These are phyloP conservation scores for Odocoileus hemionus DNA, from an alignment of 2,113 vertebrate genomes.

Conservation along the genomic window DNA sequence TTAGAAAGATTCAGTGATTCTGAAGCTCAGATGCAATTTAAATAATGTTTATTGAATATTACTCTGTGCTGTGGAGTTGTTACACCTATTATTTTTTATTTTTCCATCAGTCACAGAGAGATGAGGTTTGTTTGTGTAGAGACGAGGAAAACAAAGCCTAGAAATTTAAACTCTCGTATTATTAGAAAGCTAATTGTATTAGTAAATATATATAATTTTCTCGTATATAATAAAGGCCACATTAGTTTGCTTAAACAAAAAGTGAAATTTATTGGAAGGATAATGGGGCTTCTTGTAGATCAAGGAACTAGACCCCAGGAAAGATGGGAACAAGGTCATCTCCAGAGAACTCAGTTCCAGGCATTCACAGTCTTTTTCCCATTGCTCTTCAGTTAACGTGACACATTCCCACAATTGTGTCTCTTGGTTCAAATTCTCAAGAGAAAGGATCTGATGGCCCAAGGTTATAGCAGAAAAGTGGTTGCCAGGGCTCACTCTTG, in stretches of 20 bases:
- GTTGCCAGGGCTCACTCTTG: neutral
- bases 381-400: neutral
- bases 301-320: neutral
- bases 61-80: neutral
- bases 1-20: neutral
- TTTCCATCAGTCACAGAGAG: neutral
- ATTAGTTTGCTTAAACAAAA: neutral
- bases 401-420: neutral
- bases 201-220: neutral
- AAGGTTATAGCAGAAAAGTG: neutral
- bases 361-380: neutral
- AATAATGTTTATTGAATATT: neutral
- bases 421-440: neutral
- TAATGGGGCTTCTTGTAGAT: neutral
- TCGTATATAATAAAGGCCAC: neutral
- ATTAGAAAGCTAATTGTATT: neutral
- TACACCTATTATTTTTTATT: neutral
- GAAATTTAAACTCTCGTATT: neutral
- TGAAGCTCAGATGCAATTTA: neutral
- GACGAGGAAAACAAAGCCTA: neutral
- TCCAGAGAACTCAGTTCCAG: neutral
- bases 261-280: neutral
- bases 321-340: neutral
- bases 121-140: neutral
- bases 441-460: neutral